These are phyloP conservation scores for Styela plicata DNA, from an alignment of 23 tunicate genomes.

Conservation along the genomic window DNA sequence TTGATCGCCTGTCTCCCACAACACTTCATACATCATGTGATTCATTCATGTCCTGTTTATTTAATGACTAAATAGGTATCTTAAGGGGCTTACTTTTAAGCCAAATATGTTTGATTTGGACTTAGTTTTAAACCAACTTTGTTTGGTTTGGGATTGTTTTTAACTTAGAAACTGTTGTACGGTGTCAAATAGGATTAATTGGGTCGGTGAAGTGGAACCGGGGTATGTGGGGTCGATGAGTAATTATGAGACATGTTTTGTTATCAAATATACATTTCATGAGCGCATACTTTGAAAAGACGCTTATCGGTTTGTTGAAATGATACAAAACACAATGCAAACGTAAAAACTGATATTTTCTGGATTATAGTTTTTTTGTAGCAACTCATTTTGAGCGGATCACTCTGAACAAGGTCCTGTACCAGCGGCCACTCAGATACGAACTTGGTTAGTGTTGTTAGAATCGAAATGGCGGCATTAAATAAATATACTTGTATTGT, in stretches of 20 bases:
- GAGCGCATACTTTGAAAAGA: too few species aligned
- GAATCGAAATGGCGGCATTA: too few species aligned
- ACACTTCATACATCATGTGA: background rate
- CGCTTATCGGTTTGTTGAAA: too few species aligned
- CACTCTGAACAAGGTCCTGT: too few species aligned
- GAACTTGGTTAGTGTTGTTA: too few species aligned
- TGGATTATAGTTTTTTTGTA: too few species aligned
- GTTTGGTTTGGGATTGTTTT: background rate
- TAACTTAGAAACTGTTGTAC: background rate
- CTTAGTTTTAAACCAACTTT: background rate
- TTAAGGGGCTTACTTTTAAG: background rate
- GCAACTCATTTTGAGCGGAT: too few species aligned
- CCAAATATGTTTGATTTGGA: background rate
- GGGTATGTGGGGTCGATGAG: background rate
- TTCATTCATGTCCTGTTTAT: background rate
- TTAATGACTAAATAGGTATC: background rate
- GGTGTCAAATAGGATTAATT: background rate
- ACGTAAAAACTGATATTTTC: too few species aligned
- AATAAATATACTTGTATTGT: too few species aligned
- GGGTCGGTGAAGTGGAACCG: background rate
- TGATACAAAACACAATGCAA: too few species aligned
- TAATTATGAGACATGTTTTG: background rate
- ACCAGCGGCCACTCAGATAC: too few species aligned
- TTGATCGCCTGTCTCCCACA: background rate
- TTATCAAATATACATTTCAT: too few species aligned